Conservation (phyloP, 2,797 vertebrate genomes). For the Muraenolepis orangiensis region DNA sequence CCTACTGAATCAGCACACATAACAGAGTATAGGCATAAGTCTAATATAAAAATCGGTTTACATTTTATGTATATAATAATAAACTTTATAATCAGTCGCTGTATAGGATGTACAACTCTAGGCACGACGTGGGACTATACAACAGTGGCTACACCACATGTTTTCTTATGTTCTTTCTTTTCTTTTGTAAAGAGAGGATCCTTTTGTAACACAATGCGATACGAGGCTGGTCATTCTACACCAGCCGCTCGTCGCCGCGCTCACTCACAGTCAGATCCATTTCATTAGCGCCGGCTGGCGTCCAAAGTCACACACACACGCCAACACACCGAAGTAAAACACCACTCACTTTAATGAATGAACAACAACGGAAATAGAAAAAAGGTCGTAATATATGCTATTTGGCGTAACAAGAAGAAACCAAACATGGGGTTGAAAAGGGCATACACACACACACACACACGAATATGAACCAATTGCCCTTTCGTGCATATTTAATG, state of each 20-base stretch:
- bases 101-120: too few species aligned
- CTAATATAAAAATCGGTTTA: not conserved
- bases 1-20: not conserved
- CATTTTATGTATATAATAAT: too few species aligned
- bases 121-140: too few species aligned
- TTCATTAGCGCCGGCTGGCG: not conserved
- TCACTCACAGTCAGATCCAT: not conserved
- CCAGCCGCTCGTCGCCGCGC: too few species aligned
- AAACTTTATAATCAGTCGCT: slow-evolving; percentile 2
- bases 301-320: not conserved
- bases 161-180: too few species aligned
- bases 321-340: not conserved
- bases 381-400: not conserved
- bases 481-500: slow-evolving; percentile 34
- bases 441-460: too few species aligned
- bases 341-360: not conserved
- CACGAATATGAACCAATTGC: slow-evolving; percentile 48
- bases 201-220: too few species aligned
- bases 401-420: not conserved
- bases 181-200: too few species aligned
- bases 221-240: too few species aligned
- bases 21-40: not conserved
- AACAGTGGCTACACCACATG: too few species aligned
- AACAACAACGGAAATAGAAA: not conserved
- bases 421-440: slow-evolving; percentile 5